phyloP scores from a whole-genome alignment of 2,888 invertebrate species.

The Synergus itoensis region DNA sequence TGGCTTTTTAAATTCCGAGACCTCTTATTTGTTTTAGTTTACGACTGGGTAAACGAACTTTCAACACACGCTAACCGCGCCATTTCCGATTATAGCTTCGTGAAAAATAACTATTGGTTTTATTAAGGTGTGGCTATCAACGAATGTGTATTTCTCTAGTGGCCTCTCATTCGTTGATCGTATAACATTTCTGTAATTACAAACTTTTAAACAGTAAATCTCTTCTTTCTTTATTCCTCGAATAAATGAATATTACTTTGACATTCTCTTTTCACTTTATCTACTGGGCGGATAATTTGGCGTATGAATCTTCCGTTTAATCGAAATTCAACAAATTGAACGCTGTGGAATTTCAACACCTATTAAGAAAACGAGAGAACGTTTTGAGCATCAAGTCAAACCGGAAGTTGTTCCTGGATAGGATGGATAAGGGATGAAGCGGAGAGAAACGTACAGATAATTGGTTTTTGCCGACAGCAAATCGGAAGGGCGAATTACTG shows the following conservation, averaged over 20 bases:
- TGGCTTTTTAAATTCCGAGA: neutral
- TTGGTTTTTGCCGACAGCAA: constrained; percentile 43
- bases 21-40: neutral
- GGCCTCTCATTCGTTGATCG: neutral
- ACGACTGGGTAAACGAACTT: neutral
- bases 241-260: neutral
- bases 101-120: neutral
- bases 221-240: neutral
- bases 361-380: constrained; percentile 20
- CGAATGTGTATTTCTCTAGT: neutral
- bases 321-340: constrained; percentile 18
- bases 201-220: neutral
- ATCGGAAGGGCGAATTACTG: constrained; percentile 44
- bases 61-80: neutral
- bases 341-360: constrained; percentile 19
- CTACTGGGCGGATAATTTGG: neutral
- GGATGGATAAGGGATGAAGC: constrained; percentile 43
- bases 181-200: neutral
- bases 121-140: neutral
- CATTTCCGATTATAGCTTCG: neutral
- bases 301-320: neutral
- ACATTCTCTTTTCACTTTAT: neutral
- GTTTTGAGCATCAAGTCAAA: constrained; percentile 45
- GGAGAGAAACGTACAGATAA: constrained; percentile 30
- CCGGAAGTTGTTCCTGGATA: constrained; percentile 48